A percentile compares a stretch with the other conserved stretches of the same genome.
Evolutionary conservation across 2,888 invertebrate species (phyloP).

Genomic region (Brachypalpus laphriformis): DNA sequence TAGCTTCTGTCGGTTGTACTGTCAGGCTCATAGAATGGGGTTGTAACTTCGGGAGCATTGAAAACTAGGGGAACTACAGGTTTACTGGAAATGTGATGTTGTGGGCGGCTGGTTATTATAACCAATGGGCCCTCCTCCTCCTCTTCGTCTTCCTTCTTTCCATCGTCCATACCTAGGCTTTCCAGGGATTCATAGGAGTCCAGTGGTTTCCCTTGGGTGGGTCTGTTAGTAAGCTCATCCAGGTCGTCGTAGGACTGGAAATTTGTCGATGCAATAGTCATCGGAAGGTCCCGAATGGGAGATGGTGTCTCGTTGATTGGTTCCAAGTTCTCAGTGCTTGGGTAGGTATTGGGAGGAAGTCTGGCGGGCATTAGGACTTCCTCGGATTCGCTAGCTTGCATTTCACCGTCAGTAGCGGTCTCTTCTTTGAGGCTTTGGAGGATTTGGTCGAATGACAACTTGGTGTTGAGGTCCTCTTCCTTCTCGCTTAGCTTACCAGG

Average conservation of each 20-base stretch:
- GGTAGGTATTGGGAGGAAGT: constrained; percentile 23
- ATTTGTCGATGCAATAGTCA: constrained; percentile 45
- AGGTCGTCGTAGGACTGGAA: constrained; percentile 72
- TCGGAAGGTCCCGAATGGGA: constrained; percentile 28
- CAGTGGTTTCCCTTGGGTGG: constrained; percentile 20
- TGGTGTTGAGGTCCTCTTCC: constrained; percentile 77
- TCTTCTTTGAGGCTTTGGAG: constrained; percentile 79
- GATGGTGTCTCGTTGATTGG: constrained; percentile 28
- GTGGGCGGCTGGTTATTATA: constrained; percentile 77
- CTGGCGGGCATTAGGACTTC: constrained; percentile 50
- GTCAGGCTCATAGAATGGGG: constrained; percentile 65
- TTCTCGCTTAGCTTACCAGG: constrained; percentile 49
- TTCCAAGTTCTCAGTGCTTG: neutral
- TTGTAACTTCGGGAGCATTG: constrained; percentile 11
- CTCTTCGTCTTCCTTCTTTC: constrained; percentile 71
- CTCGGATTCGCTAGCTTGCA: constrained; percentile 63
- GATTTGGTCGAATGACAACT: constrained; percentile 81
- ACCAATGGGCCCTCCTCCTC: constrained; percentile 75
- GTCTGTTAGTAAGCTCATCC: constrained; percentile 62
- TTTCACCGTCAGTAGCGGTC: constrained; percentile 57
- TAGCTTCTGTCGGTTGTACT: constrained; percentile 75
- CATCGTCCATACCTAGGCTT: constrained; percentile 51
- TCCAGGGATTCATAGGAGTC: constrained; percentile 69
- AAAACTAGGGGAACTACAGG: constrained; percentile 11
- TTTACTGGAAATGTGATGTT: constrained; percentile 73